Evolutionary conservation across 1,140 invertebrate species (phyloP).

Genomic region (Euschistus heros): DNA sequence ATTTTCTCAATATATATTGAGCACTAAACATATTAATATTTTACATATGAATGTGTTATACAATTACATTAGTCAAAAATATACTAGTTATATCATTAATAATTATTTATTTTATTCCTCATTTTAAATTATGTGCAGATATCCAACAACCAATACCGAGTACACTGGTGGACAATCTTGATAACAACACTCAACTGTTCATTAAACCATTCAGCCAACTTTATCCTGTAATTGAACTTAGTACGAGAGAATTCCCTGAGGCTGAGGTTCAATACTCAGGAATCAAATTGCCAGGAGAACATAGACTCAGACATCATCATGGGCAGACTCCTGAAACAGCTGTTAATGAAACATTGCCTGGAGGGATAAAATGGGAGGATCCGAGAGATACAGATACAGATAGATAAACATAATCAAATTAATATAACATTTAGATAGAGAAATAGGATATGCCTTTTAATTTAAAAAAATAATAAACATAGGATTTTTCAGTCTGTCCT

Average conservation of each 20-base stretch:
- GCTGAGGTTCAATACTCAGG: neutral
- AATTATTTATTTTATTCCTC: too few relatives aligned
- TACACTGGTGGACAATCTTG: neutral
- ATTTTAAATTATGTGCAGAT: neutral
- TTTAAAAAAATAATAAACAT: too few relatives aligned
- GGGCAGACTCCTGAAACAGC: neutral
- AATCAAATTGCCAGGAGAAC: neutral
- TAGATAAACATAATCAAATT: too few relatives aligned
- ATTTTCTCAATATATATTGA: too few relatives aligned
- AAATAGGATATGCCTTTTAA: too few relatives aligned
- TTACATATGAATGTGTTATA: too few relatives aligned
- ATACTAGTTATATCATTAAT: too few relatives aligned
- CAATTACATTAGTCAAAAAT: too few relatives aligned
- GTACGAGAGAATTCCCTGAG: neutral
- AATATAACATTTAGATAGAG: too few relatives aligned
- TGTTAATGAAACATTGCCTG: neutral
- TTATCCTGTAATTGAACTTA: neutral
- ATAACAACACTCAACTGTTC: neutral
- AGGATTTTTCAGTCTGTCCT: too few relatives aligned
- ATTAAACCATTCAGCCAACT: neutral
- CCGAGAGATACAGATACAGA: neutral
- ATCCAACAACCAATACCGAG: neutral
- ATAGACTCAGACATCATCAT: neutral
- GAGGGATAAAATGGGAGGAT: constrained; percentile 1
- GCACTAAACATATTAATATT: too few relatives aligned